These are phyloP conservation scores for Zeuzera pyrina DNA, from an alignment of 2,888 invertebrate genomes.

Conservation along the genomic window DNA sequence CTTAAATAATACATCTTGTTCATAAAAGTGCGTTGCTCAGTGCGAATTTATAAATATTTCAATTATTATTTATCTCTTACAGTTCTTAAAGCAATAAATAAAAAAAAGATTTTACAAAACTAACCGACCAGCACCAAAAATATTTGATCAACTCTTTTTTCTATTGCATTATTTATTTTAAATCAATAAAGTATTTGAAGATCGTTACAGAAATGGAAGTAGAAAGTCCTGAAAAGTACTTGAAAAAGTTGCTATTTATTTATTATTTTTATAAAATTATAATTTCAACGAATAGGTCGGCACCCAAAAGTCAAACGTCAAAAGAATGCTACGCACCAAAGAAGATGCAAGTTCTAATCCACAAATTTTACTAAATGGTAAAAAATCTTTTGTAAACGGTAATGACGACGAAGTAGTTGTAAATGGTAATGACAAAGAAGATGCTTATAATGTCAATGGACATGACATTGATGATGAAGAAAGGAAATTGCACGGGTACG, in stretches of 20 bases:
- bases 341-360: constrained; percentile 9
- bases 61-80: no score
- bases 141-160: no score
- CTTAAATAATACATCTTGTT: no score
- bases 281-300: constrained; percentile 28
- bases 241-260: background rate
- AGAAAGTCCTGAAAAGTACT: no score
- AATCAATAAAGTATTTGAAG: no score
- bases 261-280: constrained; percentile 2
- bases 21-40: no score
- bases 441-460: constrained; percentile 9
- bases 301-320: constrained; percentile 28
- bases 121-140: no score
- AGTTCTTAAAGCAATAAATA: no score
- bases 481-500: constrained; percentile 45
- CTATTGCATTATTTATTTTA: no score
- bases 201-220: no score
- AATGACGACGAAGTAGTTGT: constrained; percentile 10
- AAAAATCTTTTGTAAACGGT: constrained; percentile 6
- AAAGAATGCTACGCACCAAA: constrained; percentile 20
- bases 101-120: no score
- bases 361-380: constrained; percentile 15
- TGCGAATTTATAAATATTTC: no score
- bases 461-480: constrained; percentile 24
- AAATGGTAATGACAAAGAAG: constrained; percentile 9